Base-by-base conservation (phyloP, 2,113 vertebrate species). In the Tyto alba region DNA sequence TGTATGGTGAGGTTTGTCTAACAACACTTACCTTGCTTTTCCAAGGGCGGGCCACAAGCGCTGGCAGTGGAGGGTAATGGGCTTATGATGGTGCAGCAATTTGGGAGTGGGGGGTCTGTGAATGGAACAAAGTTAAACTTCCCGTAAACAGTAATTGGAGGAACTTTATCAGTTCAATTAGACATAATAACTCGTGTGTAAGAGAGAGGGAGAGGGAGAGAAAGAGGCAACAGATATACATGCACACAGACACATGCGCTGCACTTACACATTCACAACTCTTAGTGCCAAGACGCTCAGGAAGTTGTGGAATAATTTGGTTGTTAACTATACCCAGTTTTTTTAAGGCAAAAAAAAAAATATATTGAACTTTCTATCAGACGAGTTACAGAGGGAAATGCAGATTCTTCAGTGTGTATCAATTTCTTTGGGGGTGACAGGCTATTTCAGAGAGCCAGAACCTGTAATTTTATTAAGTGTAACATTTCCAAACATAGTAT, bases 401-500 rank as follows among this genome's bases (percentile, higher is more conserved):
- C 47, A 62, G 56, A 60, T 71, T 34, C 59, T 48, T 62, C 43
- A 52, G n/a, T 13, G 78, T 60, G 56, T 36, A 64, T 56, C 30
- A 34, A 47, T 38, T 81, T 86, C 91, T 90, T 90, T 73, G 53
- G 36, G 92, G 89, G 88, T 82, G 96, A 86, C n/a, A 27, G 64
- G 23, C 83, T 80, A 41, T 64, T 87, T n/a, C 85, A 80, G 56
- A 94, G 55, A 89, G 76, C 14, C 64, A 67, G 68, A 92, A 82
- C 6, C 48, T 10, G 1, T 82, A 50, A 88, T 93, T 96, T 91
- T 88, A 93, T 71, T 79, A 94, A 93, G 69, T 67, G 64, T 78
- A 94, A 59, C 68, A 56, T 92, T 94, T 86, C 87, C 87, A 94
- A 95, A 90, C 64, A 40, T 47, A 79, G 50, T 53, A 32, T 57